Conservation (phyloP, 2,888 invertebrate species). For the Hetaerina titia region DNA sequence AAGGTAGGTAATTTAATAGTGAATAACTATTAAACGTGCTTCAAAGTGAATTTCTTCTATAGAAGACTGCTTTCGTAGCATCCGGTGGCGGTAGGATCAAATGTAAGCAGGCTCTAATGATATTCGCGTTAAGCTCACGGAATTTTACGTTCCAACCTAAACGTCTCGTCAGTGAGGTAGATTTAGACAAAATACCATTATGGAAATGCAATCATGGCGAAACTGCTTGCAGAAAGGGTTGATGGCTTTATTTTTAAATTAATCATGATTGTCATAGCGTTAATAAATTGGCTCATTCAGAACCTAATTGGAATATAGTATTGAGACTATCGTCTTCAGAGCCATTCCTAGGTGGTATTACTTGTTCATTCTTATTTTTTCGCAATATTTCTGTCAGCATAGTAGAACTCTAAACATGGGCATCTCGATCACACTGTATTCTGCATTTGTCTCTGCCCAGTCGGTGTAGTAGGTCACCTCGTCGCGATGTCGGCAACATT, state of each 20-base stretch:
- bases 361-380: neutral
- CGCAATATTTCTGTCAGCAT: neutral
- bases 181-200: no score
- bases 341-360: no score
- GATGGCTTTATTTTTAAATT: no score
- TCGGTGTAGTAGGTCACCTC: neutral
- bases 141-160: neutral
- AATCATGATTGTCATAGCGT: no score
- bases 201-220: no score
- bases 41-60: neutral
- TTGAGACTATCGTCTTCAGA: no score
- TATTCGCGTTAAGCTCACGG: neutral
- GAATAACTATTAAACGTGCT: neutral
- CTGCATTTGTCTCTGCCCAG: neutral
- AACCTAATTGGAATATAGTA: no score
- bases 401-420: neutral
- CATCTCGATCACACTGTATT: neutral
- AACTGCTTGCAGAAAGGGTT: no score
- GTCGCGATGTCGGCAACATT: neutral
- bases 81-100: neutral
- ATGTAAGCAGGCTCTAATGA: neutral
- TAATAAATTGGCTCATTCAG: no score
- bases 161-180: no score
- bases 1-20: no score
- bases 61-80: neutral